Evolutionary conservation across 2,797 vertebrate species (phyloP), one percentile per base, ranked within the genome.

Genomic region (Decapterus maruadsi): DNA sequence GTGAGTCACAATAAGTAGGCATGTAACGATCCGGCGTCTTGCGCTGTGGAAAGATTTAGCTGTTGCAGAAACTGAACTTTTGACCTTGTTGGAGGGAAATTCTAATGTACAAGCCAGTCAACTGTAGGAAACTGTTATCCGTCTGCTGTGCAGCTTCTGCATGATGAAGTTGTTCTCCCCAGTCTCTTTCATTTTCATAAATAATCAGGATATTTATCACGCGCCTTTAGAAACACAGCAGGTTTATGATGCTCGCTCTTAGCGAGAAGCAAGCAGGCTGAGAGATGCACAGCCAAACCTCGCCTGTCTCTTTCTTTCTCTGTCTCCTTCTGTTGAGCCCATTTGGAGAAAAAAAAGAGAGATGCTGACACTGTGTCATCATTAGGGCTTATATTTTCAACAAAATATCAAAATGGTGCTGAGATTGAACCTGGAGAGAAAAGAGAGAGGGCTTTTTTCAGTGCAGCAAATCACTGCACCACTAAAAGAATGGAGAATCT

Each of bases 111-210:
- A 72, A 88, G 56, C 50, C 74, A 87, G 73, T 75, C 71, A 72
- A 38, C 78, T 87, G 76, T 48, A 74, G 80, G 83, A 87, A 81
- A 70, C 59, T 12, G 73, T 84, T 68, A 85, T 89, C 78, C 77
- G 61, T 89, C 70, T 36, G 61, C 78, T 60, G 72, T 74, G 78
- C 34, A 36, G 34, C 8, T 10, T 69, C 58, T 51, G 75, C 72
- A 67, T 60, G 75, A 85, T 87, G 74, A 78, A 77, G 80, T 60
- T 75, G 64, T 81, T 86, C 77, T 82, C 68, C 54, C 53, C 12
- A 10, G 31, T 85, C 72, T 74, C 54, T 72, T 87, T 87, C 75
- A 79, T 89, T 89, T 91, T 87, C 86, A 89, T 87, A 87, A 88
- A 89, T 87, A 89, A 88, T 85, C 86, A 75, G 55, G 42, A 72